Evolutionary conservation across 2,797 vertebrate genomes (phyloP).

Genomic region (Cossypha heuglini): DNA sequence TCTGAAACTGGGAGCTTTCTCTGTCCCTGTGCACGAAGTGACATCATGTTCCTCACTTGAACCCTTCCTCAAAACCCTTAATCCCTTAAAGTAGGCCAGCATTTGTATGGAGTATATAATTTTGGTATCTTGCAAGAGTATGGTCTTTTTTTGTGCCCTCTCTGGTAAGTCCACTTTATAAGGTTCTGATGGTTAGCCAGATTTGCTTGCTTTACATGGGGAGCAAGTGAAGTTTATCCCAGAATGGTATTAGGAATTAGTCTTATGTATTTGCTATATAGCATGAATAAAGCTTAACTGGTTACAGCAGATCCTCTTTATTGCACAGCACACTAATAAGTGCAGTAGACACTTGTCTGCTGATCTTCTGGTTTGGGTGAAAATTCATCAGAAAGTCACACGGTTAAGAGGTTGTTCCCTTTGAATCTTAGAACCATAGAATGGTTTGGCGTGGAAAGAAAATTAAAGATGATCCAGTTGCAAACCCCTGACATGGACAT

Average conservation of each 20-base stretch:
- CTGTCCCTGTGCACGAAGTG: background rate
- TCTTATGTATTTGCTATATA: background rate
- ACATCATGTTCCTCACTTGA: background rate
- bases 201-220: background rate
- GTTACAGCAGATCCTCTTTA: background rate
- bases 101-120: background rate
- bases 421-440: background rate
- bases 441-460: background rate
- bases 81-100: background rate
- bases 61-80: background rate
- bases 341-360: background rate
- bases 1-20: background rate
- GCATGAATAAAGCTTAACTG: background rate
- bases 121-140: background rate
- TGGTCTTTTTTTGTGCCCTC: background rate
- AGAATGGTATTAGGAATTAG: background rate
- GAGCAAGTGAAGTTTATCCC: background rate
- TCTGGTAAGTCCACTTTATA: background rate
- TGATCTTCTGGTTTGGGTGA: background rate
- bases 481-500: background rate
- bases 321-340: background rate
- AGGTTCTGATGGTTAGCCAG: background rate
- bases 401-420: background rate
- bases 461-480: background rate
- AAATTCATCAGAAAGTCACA: background rate